Percentiles rank a stretch among this genome's conserved stretches.
Conservation (phyloP, 2,113 vertebrate genomes). For the Cyprinodon variegatus region DNA sequence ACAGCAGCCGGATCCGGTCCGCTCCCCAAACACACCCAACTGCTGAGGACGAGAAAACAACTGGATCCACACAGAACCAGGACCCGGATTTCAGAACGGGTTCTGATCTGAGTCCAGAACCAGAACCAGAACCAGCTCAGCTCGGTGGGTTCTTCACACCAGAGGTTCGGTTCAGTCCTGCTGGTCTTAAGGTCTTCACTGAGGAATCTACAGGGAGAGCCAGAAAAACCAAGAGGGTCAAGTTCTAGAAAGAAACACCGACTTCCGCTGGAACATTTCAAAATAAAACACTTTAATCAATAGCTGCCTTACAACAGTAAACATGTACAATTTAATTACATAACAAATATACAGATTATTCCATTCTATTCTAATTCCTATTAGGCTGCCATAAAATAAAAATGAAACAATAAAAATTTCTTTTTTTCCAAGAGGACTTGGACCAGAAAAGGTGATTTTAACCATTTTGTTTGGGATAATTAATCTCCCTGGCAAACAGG, state of each 20-base stretch:
- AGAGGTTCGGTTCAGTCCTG: constrained; percentile 12
- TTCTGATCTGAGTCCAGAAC: not conserved
- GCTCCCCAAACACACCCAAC: constrained; percentile 71
- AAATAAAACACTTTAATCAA: constrained; percentile 27
- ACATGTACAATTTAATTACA: too few species aligned
- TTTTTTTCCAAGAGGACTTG: too few species aligned
- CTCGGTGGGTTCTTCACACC: not conserved
- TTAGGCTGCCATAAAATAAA: too few species aligned
- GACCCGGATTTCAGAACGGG: fast-evolving
- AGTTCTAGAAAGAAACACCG: fast-evolving
- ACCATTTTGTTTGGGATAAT: too few species aligned
- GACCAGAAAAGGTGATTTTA: too few species aligned
- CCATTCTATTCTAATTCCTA: too few species aligned
- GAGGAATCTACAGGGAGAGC: constrained; percentile 55
- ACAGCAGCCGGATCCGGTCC: constrained; percentile 68
- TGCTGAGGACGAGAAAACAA: constrained; percentile 31
- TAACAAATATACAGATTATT: too few species aligned
- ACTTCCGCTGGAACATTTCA: not conserved
- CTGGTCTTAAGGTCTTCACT: constrained; percentile 10
- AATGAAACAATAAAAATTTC: too few species aligned
- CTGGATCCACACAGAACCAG: constrained; percentile 1
- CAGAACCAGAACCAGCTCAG: not conserved
- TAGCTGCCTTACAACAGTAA: too few species aligned
- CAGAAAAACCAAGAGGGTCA: constrained; percentile 34
- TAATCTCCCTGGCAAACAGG: too few species aligned